Evolutionary conservation across 2,797 vertebrate species (phyloP).

Genomic region (Rachycentron canadum): DNA sequence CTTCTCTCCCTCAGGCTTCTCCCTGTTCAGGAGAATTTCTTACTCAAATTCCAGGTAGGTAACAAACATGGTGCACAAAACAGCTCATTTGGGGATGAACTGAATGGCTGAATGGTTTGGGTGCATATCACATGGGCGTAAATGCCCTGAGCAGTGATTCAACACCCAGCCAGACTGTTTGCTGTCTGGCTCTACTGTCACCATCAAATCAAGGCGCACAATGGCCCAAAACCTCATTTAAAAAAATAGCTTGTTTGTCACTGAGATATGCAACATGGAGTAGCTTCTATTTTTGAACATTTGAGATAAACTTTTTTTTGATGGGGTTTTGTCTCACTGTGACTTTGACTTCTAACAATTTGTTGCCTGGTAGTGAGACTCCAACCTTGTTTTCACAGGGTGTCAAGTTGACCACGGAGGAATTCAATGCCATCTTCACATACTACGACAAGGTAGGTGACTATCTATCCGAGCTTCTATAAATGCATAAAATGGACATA

Average conservation of each 20-base stretch:
- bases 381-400: conserved; percentile 82
- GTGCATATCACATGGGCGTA: no score
- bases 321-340: conserved; percentile 3
- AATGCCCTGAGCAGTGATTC: no score
- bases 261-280: not conserved
- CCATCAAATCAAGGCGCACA: no score
- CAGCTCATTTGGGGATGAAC: not conserved
- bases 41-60: conserved; percentile 87
- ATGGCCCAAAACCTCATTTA: no score
- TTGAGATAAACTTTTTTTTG: not conserved
- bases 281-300: not conserved
- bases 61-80: conserved; percentile 4
- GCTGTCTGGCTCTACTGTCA: no score
- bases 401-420: conserved; percentile 89
- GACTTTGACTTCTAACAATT: not conserved
- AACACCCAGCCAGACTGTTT: no score
- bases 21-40: conserved; percentile 93
- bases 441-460: conserved; percentile 94
- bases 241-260: not conserved
- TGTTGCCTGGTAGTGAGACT: conserved; percentile 8
- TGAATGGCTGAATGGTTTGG: no score
- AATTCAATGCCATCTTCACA: conserved; percentile 94
- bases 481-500: no score
- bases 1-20: conserved; percentile 82
- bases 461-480: conserved; percentile 12